Conservation (phyloP, 2,797 vertebrate genomes). For the Melanotaenia parkinsoni region DNA sequence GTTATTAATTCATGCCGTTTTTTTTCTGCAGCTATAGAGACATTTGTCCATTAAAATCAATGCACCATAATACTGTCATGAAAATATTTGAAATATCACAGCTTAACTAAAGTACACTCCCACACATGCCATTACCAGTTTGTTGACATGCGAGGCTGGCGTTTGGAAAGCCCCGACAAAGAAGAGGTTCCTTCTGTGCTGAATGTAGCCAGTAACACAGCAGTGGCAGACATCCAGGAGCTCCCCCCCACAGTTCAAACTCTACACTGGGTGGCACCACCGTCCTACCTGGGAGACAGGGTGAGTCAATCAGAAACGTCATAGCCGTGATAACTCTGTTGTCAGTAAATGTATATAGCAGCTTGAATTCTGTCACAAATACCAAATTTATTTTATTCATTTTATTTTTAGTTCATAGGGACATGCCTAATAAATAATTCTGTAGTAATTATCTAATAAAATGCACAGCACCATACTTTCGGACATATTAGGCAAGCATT, state of each 20-base stretch:
- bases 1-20: not conserved
- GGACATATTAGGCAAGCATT: too few relatives aligned
- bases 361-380: not conserved
- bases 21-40: not conserved
- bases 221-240: constrained; percentile 94
- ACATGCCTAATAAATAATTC: too few relatives aligned
- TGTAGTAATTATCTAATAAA: not conserved
- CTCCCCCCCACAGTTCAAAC: constrained; percentile 81
- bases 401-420: not conserved
- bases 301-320: constrained; percentile 70
- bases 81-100: not conserved
- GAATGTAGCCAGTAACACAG: constrained; percentile 88
- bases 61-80: not conserved
- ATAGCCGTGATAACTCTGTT: not conserved
- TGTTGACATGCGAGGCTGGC: constrained; percentile 91
- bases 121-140: constrained; percentile 77
- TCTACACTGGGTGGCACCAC: constrained; percentile 91
- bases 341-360: not conserved
- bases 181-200: constrained; percentile 84
- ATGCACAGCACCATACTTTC: not conserved
- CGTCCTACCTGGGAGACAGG: constrained; percentile 90
- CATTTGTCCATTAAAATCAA: not conserved
- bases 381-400: not conserved
- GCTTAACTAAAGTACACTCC: not conserved
- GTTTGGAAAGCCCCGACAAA: constrained; percentile 80